Evolutionary conservation across 92 coral and sea anemone genomes (phyloP), one percentile per base, ranked within the genome.

Genomic region (Actinostola sp.): DNA sequence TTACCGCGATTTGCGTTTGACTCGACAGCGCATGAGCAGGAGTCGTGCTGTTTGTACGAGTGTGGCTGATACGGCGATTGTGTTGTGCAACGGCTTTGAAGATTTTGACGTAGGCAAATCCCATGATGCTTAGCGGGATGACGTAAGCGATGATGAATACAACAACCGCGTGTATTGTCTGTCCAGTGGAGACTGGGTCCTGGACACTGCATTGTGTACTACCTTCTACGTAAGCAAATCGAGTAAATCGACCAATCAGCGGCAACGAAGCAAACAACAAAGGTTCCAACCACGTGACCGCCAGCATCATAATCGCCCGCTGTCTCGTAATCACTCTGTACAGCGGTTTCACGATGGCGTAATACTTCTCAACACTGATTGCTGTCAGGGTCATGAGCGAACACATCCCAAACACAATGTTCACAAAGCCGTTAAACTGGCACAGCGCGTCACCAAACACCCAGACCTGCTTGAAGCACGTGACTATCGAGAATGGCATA

Each of bases 401-500:
- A 0, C 83, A 51, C 66, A 75, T 58, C 28, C 77, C 86, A 45
- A 89, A 89, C 39, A 85, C 67, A 43, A 89, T 69, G 71, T 82
- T 82, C 53, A 86, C 11, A 56, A 89, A 86, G 8, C 96, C 92
- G 61, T 86, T 86, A 29, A 89, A 65, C 29, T 86, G 89, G 55
- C 96, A 89, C 28, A 86, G 38, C 39, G 66, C 44, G 29, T 74
- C 78, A 0, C 96, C 96, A 63, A 89, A 86, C 8, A 89, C 62
- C 96, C 96, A 89, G 31, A 63, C 39, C 29, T 77, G 89, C 34
- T 46, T 55, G 27, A 68, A 65, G 55, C 86, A 82, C 59, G 89
- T 86, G 86, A 86, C 67, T 20, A 89, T 56, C 11, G 96, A 86
- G 82, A 89, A 89, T 7, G 96, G 96, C 78, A 89, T 58, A 56